These are phyloP conservation scores for Stenchaetothrips biformis DNA, from an alignment of 2,888 invertebrate genomes.

Conservation along the genomic window DNA sequence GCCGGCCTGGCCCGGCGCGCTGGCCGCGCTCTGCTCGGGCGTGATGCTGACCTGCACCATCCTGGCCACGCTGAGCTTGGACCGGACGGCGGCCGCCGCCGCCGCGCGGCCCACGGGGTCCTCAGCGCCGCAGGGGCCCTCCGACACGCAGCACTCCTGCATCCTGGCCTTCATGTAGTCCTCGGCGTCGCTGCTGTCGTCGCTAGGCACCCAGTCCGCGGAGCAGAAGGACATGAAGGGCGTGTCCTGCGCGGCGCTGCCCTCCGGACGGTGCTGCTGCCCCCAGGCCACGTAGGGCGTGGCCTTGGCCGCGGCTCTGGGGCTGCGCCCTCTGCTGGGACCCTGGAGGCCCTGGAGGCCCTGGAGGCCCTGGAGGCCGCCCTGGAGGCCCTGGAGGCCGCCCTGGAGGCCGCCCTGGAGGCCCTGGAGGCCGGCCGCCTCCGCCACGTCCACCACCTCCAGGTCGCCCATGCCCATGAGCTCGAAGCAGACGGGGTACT, in stretches of 20 bases:
- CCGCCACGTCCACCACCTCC: background rate
- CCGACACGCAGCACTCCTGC: background rate
- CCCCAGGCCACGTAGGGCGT: background rate
- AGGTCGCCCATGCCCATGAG: constrained; percentile 4
- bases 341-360: background rate
- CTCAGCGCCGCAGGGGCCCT: too few species aligned
- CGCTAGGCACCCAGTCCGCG: background rate
- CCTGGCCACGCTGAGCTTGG: background rate
- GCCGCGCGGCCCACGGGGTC: too few species aligned
- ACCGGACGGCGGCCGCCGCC: background rate
- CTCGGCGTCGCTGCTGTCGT: background rate
- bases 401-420: background rate
- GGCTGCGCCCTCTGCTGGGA: too few species aligned
- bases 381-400: background rate
- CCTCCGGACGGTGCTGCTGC: background rate
- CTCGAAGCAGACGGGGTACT: background rate
- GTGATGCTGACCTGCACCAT: too few species aligned
- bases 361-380: too few species aligned
- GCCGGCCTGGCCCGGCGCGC: too few species aligned
- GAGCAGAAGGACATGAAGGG: background rate
- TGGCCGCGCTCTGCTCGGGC: too few species aligned
- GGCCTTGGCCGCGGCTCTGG: too few species aligned
- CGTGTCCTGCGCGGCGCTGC: background rate
- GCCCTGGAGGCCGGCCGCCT: background rate
- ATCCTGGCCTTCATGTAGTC: background rate